Conservation (phyloP, 2,797 vertebrate species). For the Garrulus glandarius region DNA sequence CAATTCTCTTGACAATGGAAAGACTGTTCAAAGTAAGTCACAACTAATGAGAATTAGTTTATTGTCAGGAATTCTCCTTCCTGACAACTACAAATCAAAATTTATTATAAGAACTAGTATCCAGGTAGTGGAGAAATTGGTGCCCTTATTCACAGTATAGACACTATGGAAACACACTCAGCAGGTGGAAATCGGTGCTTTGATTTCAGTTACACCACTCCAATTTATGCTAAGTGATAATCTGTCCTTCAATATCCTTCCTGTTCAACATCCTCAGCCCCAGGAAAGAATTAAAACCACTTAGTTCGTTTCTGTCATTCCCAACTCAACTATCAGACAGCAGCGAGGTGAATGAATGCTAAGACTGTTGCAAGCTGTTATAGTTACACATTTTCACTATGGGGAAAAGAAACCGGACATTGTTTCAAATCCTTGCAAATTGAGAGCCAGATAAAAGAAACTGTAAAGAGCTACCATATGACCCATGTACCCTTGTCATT, state of each 20-base stretch:
- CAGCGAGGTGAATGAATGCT: neutral
- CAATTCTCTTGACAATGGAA: neutral
- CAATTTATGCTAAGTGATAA: neutral
- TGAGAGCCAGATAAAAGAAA: neutral
- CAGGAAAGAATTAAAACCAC: constrained; percentile 10
- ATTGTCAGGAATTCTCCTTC: neutral
- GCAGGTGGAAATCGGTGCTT: neutral
- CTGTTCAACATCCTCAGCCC: neutral
- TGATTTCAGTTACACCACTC: neutral
- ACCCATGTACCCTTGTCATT: neutral
- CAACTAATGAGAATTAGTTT: neutral
- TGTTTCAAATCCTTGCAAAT: constrained; percentile 23
- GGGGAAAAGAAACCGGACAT: neutral
- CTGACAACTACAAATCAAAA: neutral
- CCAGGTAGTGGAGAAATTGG: neutral
- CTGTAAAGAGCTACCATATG: neutral
- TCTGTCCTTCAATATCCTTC: constrained; percentile 17
- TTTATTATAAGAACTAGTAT: neutral
- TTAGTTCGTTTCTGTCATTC: neutral
- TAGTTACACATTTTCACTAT: neutral
- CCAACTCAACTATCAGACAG: neutral
- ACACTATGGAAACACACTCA: neutral
- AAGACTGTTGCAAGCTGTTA: neutral
- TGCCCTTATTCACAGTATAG: neutral
- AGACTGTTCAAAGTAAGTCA: neutral